Evolutionary conservation across 2,888 invertebrate species (phyloP).

Genomic region (Eupithecia pulchellata): DNA sequence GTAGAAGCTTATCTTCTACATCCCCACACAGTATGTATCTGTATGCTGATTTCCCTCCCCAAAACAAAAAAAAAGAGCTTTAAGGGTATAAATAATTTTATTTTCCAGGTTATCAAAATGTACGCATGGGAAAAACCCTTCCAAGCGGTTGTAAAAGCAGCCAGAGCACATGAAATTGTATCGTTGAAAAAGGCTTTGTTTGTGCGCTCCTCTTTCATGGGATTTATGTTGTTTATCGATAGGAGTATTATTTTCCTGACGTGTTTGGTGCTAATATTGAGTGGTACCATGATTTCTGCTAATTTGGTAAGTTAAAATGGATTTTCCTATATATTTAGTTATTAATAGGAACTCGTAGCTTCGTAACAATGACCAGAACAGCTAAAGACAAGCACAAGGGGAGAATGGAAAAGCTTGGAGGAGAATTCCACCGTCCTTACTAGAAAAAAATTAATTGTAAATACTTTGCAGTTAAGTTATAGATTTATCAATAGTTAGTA

Average conservation of each 20-base stretch:
- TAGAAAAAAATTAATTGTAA: no score
- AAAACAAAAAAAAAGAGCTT: no score
- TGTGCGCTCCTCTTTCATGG: conserved; percentile 88
- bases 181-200: conserved; percentile 85
- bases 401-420: no score
- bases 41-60: no score
- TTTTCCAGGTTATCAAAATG: conserved; percentile 93
- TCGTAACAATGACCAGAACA: no score
- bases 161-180: conserved; percentile 84
- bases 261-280: conserved; percentile 66
- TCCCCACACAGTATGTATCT: no score
- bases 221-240: conserved; percentile 90
- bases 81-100: conserved; percentile 12
- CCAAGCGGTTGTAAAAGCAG: conserved; percentile 86
- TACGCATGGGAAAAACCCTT: conserved; percentile 97
- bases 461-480: no score
- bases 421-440: no score
- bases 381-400: no score
- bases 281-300: conserved; percentile 69
- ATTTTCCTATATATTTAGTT: background rate
- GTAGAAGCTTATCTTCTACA: no score
- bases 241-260: conserved; percentile 90
- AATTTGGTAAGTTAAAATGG: conserved; percentile 58
- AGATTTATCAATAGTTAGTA: no score
- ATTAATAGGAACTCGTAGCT: background rate